A percentile compares a stretch with the other conserved stretches of the same genome.
Conservation (phyloP, 2,113 vertebrate genomes). For the Ammodytes marinus region DNA sequence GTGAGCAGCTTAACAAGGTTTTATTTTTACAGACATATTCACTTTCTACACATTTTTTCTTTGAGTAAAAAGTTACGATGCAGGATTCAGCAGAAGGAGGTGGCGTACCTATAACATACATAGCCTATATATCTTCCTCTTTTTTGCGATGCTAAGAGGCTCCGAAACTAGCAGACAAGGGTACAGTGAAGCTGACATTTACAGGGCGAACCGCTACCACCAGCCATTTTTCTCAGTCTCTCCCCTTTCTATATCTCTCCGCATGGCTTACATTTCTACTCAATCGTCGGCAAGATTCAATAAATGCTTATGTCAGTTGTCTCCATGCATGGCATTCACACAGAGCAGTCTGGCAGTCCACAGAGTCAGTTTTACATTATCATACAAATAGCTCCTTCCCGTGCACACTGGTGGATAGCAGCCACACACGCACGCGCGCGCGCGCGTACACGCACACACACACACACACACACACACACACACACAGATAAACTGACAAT, state of each 20-base stretch:
- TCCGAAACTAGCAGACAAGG: conserved; percentile 7
- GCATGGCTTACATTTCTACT: conserved; percentile 26
- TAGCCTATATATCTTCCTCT: too few species aligned
- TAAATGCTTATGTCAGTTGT: conserved; percentile 66
- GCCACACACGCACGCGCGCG: background rate
- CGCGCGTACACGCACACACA: too few species aligned
- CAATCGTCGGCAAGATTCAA: conserved; percentile 43
- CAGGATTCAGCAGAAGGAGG: too few species aligned
- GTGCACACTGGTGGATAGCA: background rate
- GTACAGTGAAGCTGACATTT: conserved; percentile 27
- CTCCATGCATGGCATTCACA: conserved; percentile 38
- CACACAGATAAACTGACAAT: conserved; percentile 42
- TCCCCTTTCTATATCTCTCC: background rate
- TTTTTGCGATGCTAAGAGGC: conserved; percentile 9
- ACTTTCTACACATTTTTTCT: too few species aligned
- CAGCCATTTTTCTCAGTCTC: conserved; percentile 19
- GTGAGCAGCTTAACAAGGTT: too few species aligned
- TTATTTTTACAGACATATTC: too few species aligned
- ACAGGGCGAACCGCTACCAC: background rate
- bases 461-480: too few species aligned
- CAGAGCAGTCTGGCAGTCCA: conserved; percentile 13
- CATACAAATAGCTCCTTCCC: conserved; percentile 62
- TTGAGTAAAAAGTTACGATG: too few species aligned
- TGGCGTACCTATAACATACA: too few species aligned
- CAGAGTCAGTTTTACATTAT: conserved; percentile 51